These are phyloP conservation scores for Delia radicum DNA, from an alignment of 1,140 invertebrate species.

Conservation along the genomic window DNA sequence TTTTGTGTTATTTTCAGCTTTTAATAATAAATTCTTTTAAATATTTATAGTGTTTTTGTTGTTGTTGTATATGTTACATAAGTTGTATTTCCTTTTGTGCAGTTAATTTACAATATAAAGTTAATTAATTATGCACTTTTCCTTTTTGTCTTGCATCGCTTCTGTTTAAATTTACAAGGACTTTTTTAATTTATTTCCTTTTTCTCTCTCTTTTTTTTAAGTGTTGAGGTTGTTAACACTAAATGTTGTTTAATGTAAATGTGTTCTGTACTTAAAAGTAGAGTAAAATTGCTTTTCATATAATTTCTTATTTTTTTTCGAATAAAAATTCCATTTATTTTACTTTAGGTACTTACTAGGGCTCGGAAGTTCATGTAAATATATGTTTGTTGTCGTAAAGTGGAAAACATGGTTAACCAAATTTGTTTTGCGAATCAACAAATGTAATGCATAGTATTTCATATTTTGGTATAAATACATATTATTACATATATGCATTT, in stretches of 20 bases:
- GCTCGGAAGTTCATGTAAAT: too few species aligned
- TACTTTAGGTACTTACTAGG: neutral
- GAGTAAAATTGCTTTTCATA: neutral
- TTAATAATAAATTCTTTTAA: neutral
- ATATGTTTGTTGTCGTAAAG: too few species aligned
- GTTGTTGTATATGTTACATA: too few species aligned
- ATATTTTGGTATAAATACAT: too few species aligned
- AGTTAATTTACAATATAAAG: slow-evolving; percentile 6
- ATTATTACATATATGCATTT: too few species aligned
- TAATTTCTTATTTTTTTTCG: neutral
- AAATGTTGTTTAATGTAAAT: neutral
- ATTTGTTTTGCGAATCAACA: too few species aligned
- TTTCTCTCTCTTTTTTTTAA: neutral
- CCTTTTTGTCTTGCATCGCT: neutral
- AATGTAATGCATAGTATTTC: too few species aligned
- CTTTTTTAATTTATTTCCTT: neutral
- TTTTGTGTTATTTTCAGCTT: neutral
- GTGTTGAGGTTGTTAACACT: neutral
- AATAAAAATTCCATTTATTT: neutral
- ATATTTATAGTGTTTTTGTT: too few species aligned
- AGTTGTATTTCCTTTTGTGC: too few species aligned
- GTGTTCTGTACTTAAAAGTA: neutral
- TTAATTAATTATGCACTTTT: slow-evolving; percentile 3
- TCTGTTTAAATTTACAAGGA: too few species aligned
- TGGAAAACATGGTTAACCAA: too few species aligned